Evolutionary conservation across 2,797 vertebrate genomes (phyloP), one percentile per base, ranked within the genome.

Genomic region (Alcedo atthis): DNA sequence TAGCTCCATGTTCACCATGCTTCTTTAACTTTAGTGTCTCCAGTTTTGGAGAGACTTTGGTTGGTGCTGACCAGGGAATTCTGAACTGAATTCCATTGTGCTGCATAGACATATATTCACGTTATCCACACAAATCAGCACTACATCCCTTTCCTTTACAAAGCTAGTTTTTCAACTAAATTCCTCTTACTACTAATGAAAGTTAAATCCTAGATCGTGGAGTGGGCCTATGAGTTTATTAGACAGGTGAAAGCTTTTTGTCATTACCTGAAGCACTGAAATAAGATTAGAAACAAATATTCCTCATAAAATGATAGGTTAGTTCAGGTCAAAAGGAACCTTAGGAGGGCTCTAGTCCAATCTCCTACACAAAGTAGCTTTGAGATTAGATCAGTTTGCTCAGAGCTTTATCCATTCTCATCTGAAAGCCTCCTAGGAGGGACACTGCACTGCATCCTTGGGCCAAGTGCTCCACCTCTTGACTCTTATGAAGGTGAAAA

Each of bases 101-200:
- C 0, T 1, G 8, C 3, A 4, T 5, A 67, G 62, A 30, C 7
- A 2, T 4, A 11, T 42, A 24, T 40, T 67, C 28, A 32, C 5
- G 15, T 8, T 15, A 82, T 19, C 15, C 11, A 30, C 3, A 54
- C 22, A 88, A 64, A 32, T 48, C 25, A 75, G 11, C 8, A 13
- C 15, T 25, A 40, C 13, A 22, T 22, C 2, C 15, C 5, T 4
- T 4, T 33, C 15, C 33, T 75, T 48, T 61, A 59, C 19, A 81
- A 63, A 58, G 32, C 8, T 61, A 28, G 18, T 63, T 92, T 81
- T 71, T 12, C 13, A 61, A 63, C 37, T 69, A 10, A 2, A 17
- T 51, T 59, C 17, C 13, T 2, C 2, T 12, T 64, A 40, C 73
- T 85, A 46, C n/a, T 46, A 62, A 54, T 19, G 32, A 85, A 82